Evolutionary conservation across 2,888 invertebrate genomes (phyloP), one percentile per base, ranked within the genome.

Genomic region (Tachina lurida): DNA sequence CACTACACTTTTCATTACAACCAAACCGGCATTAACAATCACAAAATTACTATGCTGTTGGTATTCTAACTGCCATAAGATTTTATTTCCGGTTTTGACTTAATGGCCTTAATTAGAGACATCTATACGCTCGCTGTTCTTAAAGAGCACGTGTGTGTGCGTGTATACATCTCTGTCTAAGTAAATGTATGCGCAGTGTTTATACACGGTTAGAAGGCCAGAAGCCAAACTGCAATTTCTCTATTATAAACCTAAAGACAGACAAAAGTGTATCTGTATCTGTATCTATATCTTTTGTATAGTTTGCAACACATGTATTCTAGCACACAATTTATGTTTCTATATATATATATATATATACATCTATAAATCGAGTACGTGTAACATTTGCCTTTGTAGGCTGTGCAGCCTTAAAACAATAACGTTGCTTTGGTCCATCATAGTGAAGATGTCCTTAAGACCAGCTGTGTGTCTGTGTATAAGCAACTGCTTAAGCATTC

Each of bases 71-170:
- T 52, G 17, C 79, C 67, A 76, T 73, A 82, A 86, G 85, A 86
- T 82, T 84, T 78, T 86, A 86, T 86, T 86, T 86, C 85, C 85
- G 85, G 82, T 76, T 86, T 86, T 79, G 75, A 82, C 79, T 86
- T 86, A 86, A 86, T 86, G 85, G 82, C 82, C 83, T 86, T 86
- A 86, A 86, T 86, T 86, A 86, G 82, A 86, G 75, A 82, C 65
- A 86, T 86, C 60, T 86, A 82, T 75, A 85, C 78, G 74, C 58
- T 56, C 31, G 13, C 8, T 41, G 41, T 15, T 12, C 8, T 3
- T 22, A 1, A 7, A 31, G 17, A 39, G n/a, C 45, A 4, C 43
- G 43, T 49, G 70, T 56, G 56, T 17, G 22, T 41, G 62, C n/a
- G 10, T 39, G 39, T 17, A 1, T 31, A 31, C 7, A 31, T 7